phyloP scores from a whole-genome alignment of 2,888 invertebrate species.

The Athrips mouffetella region DNA sequence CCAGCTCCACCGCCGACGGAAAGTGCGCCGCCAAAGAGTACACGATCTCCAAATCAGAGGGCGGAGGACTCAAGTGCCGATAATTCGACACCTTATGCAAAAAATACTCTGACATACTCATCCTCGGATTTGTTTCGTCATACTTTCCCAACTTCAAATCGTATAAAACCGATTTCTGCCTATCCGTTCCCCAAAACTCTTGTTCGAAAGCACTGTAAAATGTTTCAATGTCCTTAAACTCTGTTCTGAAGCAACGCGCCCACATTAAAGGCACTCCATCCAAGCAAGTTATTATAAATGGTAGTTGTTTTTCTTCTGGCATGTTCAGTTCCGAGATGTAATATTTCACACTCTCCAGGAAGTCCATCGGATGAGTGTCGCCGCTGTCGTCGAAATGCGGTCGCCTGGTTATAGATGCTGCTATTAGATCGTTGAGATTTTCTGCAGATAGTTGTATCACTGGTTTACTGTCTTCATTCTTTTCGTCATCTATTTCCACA shows the following conservation, averaged over 20 bases:
- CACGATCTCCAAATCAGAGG: constrained; percentile 69
- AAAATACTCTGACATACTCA: constrained; percentile 71
- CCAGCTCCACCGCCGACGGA: constrained; percentile 66
- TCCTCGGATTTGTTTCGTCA: constrained; percentile 50
- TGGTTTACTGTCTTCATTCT: constrained; percentile 36
- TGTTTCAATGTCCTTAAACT: constrained; percentile 54
- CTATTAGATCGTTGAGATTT: constrained; percentile 62
- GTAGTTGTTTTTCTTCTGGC: constrained; percentile 56
- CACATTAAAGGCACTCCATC: constrained; percentile 69
- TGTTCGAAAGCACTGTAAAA: constrained; percentile 66
- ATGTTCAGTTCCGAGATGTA: constrained; percentile 65
- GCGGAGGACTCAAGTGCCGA: constrained; percentile 64
- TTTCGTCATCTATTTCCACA: constrained; percentile 61
- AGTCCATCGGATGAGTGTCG: constrained; percentile 69
- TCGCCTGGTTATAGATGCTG: constrained; percentile 61
- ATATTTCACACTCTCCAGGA: constrained; percentile 62
- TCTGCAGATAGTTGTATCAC: constrained; percentile 54
- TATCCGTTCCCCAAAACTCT: constrained; percentile 68
- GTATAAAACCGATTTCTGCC: constrained; percentile 66
- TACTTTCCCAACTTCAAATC: constrained; percentile 72
- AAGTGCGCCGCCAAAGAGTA: constrained; percentile 72
- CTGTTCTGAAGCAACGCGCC: constrained; percentile 66
- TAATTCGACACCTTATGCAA: constrained; percentile 70
- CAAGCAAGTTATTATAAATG: constrained; percentile 66
- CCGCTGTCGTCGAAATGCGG: constrained; percentile 68